Conservation (phyloP, 1,140 invertebrate species). For the Melanaphis sacchari region DNA sequence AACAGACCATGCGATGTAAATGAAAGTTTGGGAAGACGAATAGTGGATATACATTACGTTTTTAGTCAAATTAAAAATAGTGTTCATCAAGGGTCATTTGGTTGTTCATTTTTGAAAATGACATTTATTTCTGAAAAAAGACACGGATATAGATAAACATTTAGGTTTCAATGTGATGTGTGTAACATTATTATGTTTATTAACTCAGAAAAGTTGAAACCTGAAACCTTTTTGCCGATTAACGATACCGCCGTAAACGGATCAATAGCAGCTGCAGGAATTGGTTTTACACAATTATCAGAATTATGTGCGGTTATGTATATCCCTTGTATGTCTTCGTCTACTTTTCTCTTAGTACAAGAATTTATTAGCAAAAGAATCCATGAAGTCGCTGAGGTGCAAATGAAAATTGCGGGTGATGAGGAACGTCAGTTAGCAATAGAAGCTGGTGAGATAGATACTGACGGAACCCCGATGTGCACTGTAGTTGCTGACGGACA, state of each 20-base stretch:
- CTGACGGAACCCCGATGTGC: not conserved
- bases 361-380: not conserved
- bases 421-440: slow-evolving; percentile 59
- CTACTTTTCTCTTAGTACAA: not conserved
- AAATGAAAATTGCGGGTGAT: slow-evolving; percentile 59
- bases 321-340: not conserved
- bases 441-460: slow-evolving; percentile 54
- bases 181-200: not conserved
- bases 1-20: no score
- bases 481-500: not conserved
- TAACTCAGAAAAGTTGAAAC: not conserved
- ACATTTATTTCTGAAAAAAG: no score
- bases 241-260: not conserved
- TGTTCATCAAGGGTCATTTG: no score
- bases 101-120: no score
- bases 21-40: no score
- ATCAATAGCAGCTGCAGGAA: not conserved
- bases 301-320: not conserved
- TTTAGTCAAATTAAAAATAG: no score
- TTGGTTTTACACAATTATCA: not conserved
- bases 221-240: not conserved
- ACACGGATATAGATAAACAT: no score
- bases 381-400: slow-evolving; percentile 27
- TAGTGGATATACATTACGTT: no score
- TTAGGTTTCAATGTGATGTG: not conserved